phyloP scores from a whole-genome alignment of 2,113 vertebrate species.

The Callipepla californica region DNA sequence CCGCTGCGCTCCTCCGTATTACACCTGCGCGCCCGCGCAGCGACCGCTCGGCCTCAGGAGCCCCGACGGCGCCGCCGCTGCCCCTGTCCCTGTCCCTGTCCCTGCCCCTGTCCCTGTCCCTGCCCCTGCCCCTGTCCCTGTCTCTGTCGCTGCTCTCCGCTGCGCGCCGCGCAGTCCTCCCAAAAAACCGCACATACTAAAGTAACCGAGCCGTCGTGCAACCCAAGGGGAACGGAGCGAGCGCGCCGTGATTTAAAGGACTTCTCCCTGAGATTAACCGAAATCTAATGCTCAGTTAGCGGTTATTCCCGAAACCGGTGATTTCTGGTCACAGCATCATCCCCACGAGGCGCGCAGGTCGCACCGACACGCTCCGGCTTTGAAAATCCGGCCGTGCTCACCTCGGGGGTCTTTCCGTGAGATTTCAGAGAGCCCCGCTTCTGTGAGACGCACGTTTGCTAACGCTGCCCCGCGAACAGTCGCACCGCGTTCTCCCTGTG shows the following conservation, averaged over 20 bases:
- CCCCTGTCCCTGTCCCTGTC: neutral
- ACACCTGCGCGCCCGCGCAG: neutral
- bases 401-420: neutral
- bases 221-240: accelerated
- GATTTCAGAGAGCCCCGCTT: neutral
- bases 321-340: neutral
- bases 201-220: accelerated
- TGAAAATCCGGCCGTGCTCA: neutral
- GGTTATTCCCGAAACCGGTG: neutral
- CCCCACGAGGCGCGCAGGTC: neutral
- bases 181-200: no score
- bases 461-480: neutral
- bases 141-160: neutral
- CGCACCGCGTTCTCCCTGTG: neutral
- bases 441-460: accelerated
- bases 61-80: neutral
- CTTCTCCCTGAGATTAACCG: neutral
- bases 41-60: neutral
- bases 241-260: neutral
- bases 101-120: no score
- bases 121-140: no score
- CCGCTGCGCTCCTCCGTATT: neutral
- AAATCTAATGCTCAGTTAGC: neutral
- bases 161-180: accelerated
- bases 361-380: neutral